These are phyloP conservation scores for Drosophila obscura DNA, from an alignment of 1,140 invertebrate genomes.

Conservation along the genomic window DNA sequence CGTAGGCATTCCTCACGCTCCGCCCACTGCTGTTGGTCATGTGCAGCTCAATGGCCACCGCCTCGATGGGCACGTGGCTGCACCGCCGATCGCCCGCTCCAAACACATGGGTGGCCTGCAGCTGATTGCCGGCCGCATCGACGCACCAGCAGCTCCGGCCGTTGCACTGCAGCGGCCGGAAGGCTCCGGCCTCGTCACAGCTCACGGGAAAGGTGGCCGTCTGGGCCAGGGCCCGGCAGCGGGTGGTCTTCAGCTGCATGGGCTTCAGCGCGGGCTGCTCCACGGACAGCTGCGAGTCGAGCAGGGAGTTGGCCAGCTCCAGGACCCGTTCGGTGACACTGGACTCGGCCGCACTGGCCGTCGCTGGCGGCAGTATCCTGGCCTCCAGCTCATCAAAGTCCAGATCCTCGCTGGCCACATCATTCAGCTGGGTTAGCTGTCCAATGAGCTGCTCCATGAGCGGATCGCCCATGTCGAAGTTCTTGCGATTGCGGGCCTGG, in stretches of 20 bases:
- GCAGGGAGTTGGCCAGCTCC: conserved; percentile 82
- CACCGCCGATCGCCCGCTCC: conserved; percentile 84
- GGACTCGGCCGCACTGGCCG: conserved; percentile 24
- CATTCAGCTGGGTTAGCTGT: conserved; percentile 86
- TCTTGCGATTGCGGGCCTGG: conserved; percentile 87
- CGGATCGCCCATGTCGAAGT: conserved; percentile 74
- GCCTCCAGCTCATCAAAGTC: conserved; percentile 69
- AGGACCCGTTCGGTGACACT: conserved; percentile 70
- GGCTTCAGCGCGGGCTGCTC: conserved; percentile 54
- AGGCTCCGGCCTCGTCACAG: conserved; percentile 88
- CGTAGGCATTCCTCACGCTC: conserved; percentile 73
- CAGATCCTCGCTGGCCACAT: conserved; percentile 84
- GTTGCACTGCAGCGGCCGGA: conserved; percentile 90
- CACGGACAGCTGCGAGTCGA: conserved; percentile 67
- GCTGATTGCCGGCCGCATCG: conserved; percentile 92
- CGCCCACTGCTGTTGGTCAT: conserved; percentile 59
- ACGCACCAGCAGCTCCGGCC: conserved; percentile 92
- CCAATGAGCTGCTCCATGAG: conserved; percentile 87
- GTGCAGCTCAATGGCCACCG: conserved; percentile 78
- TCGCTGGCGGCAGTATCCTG: conserved; percentile 9
- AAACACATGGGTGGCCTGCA: conserved; percentile 87
- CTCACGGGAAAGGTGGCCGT: conserved; percentile 85
- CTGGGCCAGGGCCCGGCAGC: conserved; percentile 87
- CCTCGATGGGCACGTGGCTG: conserved; percentile 68
- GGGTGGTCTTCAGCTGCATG: conserved; percentile 84